Evolutionary conservation across 2,888 invertebrate species (phyloP).

Genomic region (Aphodius sticticus): DNA sequence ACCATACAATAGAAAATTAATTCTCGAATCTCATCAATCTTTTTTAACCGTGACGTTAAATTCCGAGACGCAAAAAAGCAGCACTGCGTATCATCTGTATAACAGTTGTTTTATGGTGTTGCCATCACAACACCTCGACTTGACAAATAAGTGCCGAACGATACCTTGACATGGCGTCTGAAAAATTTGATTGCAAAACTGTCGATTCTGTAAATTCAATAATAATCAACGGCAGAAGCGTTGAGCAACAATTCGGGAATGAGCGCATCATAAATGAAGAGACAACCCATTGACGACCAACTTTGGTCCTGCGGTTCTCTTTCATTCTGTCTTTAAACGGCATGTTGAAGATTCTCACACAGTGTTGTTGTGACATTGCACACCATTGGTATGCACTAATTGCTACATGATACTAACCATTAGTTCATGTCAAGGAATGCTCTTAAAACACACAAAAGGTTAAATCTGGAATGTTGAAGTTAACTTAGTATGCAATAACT

Average conservation of each 20-base stretch:
- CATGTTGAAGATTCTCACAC: neutral
- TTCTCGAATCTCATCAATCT: neutral
- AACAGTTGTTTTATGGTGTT: neutral
- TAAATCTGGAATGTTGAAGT: neutral
- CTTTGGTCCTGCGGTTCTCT: neutral
- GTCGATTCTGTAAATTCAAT: neutral
- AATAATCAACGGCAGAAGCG: neutral
- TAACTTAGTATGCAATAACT: no score
- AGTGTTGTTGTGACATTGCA: neutral
- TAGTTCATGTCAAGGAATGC: neutral
- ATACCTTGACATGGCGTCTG: neutral
- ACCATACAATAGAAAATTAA: neutral
- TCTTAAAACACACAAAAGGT: neutral
- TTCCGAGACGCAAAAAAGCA: neutral
- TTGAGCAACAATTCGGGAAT: neutral
- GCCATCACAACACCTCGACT: neutral
- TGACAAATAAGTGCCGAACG: conserved; percentile 4
- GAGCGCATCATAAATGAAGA: neutral
- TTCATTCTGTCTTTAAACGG: neutral
- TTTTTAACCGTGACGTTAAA: neutral
- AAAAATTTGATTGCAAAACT: neutral
- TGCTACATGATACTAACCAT: neutral
- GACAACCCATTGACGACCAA: neutral
- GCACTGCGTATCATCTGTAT: neutral
- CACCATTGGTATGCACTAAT: neutral